Evolutionary conservation across 37 sponge, comb jelly and placozoan genomes (phyloP).

Genomic region (Cliona cf. orientalis): DNA sequence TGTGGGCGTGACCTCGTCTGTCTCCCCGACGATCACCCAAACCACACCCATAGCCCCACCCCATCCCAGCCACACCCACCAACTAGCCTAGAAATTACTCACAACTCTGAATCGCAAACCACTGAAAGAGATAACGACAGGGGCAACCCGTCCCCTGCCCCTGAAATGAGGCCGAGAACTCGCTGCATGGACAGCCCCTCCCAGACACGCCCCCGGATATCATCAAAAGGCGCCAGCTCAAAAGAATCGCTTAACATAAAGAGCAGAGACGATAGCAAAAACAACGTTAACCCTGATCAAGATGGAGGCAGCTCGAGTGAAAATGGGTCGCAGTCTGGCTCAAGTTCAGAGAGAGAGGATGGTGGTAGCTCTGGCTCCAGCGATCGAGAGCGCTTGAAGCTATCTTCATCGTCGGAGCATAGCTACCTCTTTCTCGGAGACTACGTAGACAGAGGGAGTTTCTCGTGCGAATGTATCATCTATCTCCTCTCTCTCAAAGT

Average conservation of each 20-base stretch:
- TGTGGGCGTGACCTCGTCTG: conserved; percentile 19
- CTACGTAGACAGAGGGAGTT: conserved; percentile 78
- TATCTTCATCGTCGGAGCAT: background rate
- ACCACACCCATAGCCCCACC: background rate
- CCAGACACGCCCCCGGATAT: background rate
- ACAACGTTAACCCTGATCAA: background rate
- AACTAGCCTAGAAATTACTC: background rate
- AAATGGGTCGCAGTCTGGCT: too few relatives aligned
- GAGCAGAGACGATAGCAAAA: background rate
- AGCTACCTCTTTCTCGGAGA: conserved; percentile 83
- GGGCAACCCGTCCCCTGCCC: background rate
- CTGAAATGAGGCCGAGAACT: background rate
- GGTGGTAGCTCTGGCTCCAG: background rate
- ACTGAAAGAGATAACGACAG: too few relatives aligned
- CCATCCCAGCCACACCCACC: background rate
- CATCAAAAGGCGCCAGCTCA: background rate
- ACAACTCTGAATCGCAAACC: background rate
- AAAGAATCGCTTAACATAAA: background rate
- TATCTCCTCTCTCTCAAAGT: conserved; percentile 66
- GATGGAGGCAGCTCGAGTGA: background rate
- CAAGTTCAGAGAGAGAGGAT: background rate
- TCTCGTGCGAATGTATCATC: conserved; percentile 65
- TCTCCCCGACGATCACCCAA: background rate
- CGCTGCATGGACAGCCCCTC: background rate
- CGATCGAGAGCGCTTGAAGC: background rate